Percentiles rank a stretch among this genome's conserved stretches.
phyloP scores from a whole-genome alignment of 2,888 invertebrate genomes.

The Cloeon dipterum region DNA sequence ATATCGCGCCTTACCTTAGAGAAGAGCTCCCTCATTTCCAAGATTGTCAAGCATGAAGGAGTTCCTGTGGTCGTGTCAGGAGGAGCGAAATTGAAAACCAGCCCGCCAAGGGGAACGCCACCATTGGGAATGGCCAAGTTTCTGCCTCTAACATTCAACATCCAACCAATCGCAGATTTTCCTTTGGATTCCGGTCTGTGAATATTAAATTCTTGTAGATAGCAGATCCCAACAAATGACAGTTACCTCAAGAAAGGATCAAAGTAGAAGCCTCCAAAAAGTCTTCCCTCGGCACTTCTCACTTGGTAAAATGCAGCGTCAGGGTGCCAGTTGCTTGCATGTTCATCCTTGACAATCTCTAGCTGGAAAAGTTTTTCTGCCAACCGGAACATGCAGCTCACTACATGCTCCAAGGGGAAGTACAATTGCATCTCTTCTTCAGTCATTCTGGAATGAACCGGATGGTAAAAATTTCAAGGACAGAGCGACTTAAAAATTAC shows the following conservation, averaged over 20 bases:
- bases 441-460: conserved; percentile 29
- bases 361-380: conserved; percentile 57
- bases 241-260: conserved; percentile 46
- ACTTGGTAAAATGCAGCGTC: conserved; percentile 68
- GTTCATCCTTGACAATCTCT: conserved; percentile 27
- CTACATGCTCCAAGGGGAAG: conserved; percentile 59
- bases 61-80: conserved; percentile 20
- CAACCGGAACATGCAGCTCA: conserved; percentile 53
- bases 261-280: conserved; percentile 63
- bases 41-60: conserved; percentile 47
- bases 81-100: conserved; percentile 66
- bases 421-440: conserved; percentile 51
- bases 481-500: conserved; percentile 15
- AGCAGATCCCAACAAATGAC: neutral
- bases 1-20: conserved; percentile 26
- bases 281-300: conserved; percentile 37
- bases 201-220: neutral
- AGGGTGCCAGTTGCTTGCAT: conserved; percentile 58
- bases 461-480: neutral
- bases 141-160: conserved; percentile 51
- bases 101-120: conserved; percentile 40
- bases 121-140: conserved; percentile 17
- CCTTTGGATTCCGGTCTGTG: neutral
- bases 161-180: conserved; percentile 33
- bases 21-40: conserved; percentile 54